Conservation (phyloP, 2,888 invertebrate species). For the Scaptomyza flava region DNA sequence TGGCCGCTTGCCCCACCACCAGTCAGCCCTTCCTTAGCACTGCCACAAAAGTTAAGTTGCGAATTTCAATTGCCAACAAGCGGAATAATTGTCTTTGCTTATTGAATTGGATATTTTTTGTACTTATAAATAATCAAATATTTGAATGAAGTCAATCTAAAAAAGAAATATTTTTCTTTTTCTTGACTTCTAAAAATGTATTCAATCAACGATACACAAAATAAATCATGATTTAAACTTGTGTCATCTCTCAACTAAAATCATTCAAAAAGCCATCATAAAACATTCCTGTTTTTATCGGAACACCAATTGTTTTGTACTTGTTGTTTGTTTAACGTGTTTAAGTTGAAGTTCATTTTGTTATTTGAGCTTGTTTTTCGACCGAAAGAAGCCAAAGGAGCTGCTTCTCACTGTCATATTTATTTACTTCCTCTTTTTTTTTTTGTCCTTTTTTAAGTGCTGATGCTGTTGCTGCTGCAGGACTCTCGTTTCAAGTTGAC, state of each 20-base stretch:
- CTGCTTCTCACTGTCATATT: constrained; percentile 21
- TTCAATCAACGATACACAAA: too few species aligned
- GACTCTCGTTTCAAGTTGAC: constrained; percentile 23
- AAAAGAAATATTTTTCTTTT: too few species aligned
- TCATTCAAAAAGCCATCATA: too few species aligned
- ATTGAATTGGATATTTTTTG: too few species aligned
- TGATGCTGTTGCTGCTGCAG: constrained; percentile 27
- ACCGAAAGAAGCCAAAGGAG: constrained; percentile 9
- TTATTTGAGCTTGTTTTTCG: constrained; percentile 37
- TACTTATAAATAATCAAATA: too few species aligned
- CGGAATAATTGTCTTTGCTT: too few species aligned
- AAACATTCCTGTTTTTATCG: neutral
- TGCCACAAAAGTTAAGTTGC: constrained; percentile 57
- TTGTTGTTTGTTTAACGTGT: constrained; percentile 68
- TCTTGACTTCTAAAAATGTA: too few species aligned
- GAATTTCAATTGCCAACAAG: constrained; percentile 29
- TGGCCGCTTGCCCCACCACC: too few species aligned
- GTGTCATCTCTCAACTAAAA: neutral
- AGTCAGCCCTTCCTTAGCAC: too few species aligned
- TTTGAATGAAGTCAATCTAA: too few species aligned
- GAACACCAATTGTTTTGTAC: neutral
- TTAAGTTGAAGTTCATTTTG: constrained; percentile 66
- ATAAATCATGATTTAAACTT: too few species aligned
- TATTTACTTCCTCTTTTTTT: neutral
- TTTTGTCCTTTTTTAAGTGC: constrained; percentile 19